Conservation (phyloP, 2,888 invertebrate genomes). For the Eupithecia tripunctaria region DNA sequence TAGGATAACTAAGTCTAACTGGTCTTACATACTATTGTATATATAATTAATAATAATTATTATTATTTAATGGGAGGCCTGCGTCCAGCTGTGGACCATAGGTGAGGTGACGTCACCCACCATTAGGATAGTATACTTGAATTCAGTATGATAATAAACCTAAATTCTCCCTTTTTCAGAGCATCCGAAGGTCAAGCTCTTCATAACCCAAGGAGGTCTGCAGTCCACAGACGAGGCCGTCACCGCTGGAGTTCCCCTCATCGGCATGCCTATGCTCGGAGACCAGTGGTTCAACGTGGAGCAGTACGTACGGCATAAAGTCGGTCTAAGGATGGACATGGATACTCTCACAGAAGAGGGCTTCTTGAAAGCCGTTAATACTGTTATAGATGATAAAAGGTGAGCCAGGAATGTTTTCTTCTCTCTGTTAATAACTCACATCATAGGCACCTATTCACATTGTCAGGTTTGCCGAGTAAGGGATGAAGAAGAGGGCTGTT, state of each 20-base stretch:
- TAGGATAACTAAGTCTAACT: no score
- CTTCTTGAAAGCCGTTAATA: slow-evolving; percentile 52
- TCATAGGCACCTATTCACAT: no score
- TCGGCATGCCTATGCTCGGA: slow-evolving; percentile 61
- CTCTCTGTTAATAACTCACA: no score
- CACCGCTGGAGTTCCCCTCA: slow-evolving; percentile 57
- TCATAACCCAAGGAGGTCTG: slow-evolving; percentile 68
- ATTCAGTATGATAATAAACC: no score
- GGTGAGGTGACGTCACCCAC: no score
- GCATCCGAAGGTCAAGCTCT: slow-evolving; percentile 69
- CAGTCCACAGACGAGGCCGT: slow-evolving; percentile 69
- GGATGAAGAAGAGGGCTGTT: no score
- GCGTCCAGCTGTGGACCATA: no score
- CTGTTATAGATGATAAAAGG: slow-evolving; percentile 28
- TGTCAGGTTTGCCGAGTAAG: no score
- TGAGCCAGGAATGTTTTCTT: background rate
- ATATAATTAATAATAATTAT: no score
- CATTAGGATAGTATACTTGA: no score
- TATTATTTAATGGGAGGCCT: no score
- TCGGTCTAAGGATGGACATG: slow-evolving; percentile 56
- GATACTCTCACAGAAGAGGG: slow-evolving; percentile 52
- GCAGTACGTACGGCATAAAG: slow-evolving; percentile 49
- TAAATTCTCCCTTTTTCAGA: slow-evolving; percentile 34
- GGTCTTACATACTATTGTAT: no score
- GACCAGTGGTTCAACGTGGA: slow-evolving; percentile 65